Evolutionary conservation across 2,888 invertebrate genomes (phyloP).

Genomic region (Metallyticus violacea): DNA sequence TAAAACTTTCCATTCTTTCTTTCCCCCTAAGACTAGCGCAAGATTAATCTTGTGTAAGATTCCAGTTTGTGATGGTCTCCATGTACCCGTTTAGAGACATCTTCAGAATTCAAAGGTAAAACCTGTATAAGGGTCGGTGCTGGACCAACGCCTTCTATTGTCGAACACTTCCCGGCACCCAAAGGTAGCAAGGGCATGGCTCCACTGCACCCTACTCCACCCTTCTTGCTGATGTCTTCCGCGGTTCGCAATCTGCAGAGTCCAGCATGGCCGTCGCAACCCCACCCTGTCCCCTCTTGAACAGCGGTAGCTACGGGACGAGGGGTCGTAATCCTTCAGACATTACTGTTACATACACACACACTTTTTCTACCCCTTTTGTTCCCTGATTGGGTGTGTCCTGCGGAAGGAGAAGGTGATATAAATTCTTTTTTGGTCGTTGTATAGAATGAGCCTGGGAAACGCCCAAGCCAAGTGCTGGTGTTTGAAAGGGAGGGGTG

Average conservation of each 20-base stretch:
- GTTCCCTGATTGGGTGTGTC: neutral
- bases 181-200: neutral
- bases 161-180: neutral
- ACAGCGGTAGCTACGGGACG: too few species aligned
- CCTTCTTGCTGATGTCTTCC: neutral
- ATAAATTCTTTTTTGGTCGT: neutral
- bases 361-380: neutral
- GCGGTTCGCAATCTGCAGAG: neutral
- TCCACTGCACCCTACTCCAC: neutral
- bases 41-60: neutral
- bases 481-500: neutral
- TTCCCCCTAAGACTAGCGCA: neutral
- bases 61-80: neutral
- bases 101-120: neutral
- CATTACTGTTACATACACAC: neutral
- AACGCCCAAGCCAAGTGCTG: neutral
- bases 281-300: neutral
- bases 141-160: neutral
- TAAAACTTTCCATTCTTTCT: neutral
- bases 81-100: neutral
- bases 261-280: neutral
- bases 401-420: neutral
- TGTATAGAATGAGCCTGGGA: neutral
- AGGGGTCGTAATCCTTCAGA: constrained; percentile 14
- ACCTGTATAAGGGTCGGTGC: neutral